Evolutionary conservation across 1,140 invertebrate genomes (phyloP).

Genomic region (Drosophila takahashii): DNA sequence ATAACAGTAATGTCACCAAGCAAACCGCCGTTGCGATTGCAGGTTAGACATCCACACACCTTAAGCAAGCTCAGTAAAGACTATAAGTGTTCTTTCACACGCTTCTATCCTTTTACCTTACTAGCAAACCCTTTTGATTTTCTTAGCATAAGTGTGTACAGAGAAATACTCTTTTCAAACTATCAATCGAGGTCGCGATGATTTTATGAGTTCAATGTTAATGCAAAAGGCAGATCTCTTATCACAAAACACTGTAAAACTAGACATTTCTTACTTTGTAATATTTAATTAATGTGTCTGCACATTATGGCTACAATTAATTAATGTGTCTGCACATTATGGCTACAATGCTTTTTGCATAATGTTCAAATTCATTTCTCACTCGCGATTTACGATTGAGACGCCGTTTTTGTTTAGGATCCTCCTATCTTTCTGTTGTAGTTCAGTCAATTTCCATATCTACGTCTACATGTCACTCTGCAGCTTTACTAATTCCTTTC

Average conservation of each 20-base stretch:
- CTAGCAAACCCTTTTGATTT: conserved; percentile 42
- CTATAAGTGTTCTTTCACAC: conserved; percentile 43
- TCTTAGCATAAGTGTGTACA: conserved; percentile 21
- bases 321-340: conserved; percentile 2
- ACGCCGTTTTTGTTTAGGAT: conserved; percentile 24
- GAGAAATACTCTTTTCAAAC: conserved; percentile 9
- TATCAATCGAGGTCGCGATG: conserved; percentile 15
- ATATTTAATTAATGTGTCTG: neutral
- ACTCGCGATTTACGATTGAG: conserved; percentile 20
- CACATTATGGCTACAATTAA: neutral
- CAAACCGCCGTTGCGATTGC: conserved; percentile 84
- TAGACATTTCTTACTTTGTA: neutral
- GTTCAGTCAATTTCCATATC: conserved; percentile 35
- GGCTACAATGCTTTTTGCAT: neutral
- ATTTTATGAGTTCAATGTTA: neutral
- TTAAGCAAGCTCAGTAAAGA: conserved; percentile 44
- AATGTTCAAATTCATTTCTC: conserved; percentile 2
- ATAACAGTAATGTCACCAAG: conserved; percentile 83
- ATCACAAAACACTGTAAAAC: conserved; percentile 6
- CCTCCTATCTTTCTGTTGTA: conserved; percentile 35
- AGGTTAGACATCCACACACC: conserved; percentile 73
- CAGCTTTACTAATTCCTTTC: conserved; percentile 39
- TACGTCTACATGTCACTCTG: conserved; percentile 42
- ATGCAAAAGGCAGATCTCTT: neutral
- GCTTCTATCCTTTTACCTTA: conserved; percentile 33